These are phyloP conservation scores for Sarcophaga carnaria DNA, from an alignment of 2,888 invertebrate species.

Conservation along the genomic window DNA sequence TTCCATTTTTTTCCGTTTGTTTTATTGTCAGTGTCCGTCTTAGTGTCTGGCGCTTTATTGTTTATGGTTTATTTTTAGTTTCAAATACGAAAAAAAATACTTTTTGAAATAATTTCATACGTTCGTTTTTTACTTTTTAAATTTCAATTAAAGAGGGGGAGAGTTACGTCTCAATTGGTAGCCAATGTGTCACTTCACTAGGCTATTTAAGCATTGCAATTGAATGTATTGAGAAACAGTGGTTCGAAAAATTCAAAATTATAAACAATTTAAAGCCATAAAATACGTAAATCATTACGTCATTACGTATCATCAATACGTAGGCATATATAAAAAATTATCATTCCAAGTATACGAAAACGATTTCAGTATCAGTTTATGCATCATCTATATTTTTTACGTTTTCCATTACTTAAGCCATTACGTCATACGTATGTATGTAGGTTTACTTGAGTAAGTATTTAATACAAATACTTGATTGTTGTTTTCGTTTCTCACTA, in stretches of 20 bases:
- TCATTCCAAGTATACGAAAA: no score
- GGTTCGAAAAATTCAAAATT: background rate
- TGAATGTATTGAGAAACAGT: background rate
- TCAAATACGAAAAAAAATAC: conserved; percentile 13
- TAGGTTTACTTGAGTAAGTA: background rate
- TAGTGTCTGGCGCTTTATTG: conserved; percentile 56
- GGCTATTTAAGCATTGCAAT: background rate
- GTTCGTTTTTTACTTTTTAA: background rate
- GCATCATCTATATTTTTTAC: no score
- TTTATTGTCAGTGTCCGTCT: conserved; percentile 46
- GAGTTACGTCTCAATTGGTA: background rate
- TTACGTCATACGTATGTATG: background rate
- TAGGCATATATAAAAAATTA: no score
- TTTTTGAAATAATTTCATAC: background rate
- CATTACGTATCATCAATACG: background rate
- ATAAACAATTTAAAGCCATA: background rate
- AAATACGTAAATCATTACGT: background rate
- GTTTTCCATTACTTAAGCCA: background rate
- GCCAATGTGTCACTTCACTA: background rate
- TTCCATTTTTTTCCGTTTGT: conserved; percentile 1
- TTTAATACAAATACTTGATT: background rate
- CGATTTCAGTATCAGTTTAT: no score
- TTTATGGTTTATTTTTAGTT: conserved; percentile 64
- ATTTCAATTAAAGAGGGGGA: background rate
- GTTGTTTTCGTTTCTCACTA: background rate